Conservation (phyloP, 1,140 invertebrate species). For the Calliphora vicina region DNA sequence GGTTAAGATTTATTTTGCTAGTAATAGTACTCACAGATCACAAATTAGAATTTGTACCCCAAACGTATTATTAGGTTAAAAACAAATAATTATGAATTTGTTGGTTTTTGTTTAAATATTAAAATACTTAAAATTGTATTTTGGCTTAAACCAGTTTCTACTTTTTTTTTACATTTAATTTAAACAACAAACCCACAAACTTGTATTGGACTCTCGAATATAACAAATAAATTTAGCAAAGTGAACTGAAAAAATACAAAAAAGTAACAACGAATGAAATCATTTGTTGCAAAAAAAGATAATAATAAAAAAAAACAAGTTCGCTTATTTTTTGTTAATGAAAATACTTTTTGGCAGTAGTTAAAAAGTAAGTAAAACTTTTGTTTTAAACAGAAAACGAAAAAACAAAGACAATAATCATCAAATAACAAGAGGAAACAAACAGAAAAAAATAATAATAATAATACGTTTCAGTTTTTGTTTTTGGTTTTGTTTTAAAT, state of each 20-base stretch:
- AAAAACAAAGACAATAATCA: background rate
- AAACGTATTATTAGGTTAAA: background rate
- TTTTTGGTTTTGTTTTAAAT: background rate
- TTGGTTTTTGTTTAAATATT: background rate
- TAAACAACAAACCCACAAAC: background rate
- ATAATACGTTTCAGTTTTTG: background rate
- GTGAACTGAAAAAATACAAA: background rate
- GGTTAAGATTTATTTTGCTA: background rate
- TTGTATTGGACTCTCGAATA: background rate
- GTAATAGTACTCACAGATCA: background rate
- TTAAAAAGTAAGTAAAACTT: constrained; percentile 5
- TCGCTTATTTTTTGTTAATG: background rate
- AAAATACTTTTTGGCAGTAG: background rate
- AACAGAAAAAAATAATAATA: background rate
- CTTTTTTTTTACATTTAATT: background rate
- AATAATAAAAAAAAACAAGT: background rate
- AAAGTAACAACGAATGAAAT: constrained; percentile 3
- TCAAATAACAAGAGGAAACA: background rate
- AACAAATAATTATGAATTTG: background rate
- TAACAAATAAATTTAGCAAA: background rate
- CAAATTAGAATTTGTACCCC: background rate
- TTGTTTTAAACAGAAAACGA: background rate
- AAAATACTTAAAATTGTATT: background rate
- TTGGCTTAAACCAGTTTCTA: background rate
- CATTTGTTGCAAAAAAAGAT: background rate